phyloP scores from a whole-genome alignment of 2,888 invertebrate genomes.

The Phortica okadai region DNA sequence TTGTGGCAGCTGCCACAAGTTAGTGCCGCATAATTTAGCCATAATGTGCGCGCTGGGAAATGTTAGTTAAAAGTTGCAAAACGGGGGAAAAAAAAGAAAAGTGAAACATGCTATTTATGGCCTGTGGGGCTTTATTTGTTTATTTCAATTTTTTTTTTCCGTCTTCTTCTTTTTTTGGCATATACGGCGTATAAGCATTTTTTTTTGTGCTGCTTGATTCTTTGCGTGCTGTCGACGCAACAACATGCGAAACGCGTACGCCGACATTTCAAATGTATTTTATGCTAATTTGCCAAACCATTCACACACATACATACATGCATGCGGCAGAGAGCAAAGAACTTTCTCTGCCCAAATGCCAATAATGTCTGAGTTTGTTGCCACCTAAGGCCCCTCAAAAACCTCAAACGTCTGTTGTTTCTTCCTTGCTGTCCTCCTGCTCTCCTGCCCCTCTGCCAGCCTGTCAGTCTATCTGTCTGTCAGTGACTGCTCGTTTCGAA shows the following conservation, averaged over 20 bases:
- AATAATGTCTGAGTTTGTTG: neutral
- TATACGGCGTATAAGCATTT: conserved; percentile 6
- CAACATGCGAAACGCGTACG: conserved; percentile 23
- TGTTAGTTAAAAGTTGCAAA: conserved; percentile 10
- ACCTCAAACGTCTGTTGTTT: too few relatives aligned
- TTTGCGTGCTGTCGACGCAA: neutral
- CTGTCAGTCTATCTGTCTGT: conserved; percentile 1
- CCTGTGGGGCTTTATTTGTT: neutral
- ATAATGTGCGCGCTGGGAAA: conserved; percentile 22
- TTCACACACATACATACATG: neutral
- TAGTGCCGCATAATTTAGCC: conserved; percentile 30
- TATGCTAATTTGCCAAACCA: conserved; percentile 19
- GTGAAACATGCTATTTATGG: conserved; percentile 6
- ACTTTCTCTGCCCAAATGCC: conserved; percentile 26
- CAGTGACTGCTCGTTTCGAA: conserved; percentile 57
- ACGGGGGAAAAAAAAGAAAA: neutral
- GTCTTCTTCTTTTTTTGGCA: neutral
- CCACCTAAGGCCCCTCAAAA: neutral
- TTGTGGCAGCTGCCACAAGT: conserved; percentile 26
- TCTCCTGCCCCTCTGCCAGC: neutral
- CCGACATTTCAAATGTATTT: neutral
- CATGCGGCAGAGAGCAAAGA: neutral
- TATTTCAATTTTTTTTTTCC: neutral
- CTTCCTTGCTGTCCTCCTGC: too few relatives aligned
- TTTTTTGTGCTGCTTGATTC: neutral